Conservation (phyloP, 2,113 vertebrate species). For the Eulacestoma nigropectus region DNA sequence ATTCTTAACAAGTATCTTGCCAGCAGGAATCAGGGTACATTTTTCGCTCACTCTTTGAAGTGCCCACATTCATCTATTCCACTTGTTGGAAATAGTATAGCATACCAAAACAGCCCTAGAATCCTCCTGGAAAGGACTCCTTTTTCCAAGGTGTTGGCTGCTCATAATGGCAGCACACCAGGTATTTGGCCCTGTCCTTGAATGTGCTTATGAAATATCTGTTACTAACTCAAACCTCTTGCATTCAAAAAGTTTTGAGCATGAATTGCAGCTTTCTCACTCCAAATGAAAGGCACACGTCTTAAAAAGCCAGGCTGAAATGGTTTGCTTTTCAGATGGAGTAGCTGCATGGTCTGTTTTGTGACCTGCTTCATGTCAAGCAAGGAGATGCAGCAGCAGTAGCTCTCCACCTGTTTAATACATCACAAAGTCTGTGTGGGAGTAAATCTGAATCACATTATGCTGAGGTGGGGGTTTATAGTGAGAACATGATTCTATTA, state of each 20-base stretch:
- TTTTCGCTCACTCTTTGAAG: not conserved
- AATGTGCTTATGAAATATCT: not conserved
- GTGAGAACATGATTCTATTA: not conserved
- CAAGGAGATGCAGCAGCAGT: not conserved
- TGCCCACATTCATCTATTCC: not conserved
- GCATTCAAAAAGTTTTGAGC: not conserved
- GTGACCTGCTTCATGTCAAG: not conserved
- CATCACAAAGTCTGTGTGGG: not conserved
- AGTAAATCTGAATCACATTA: not conserved
- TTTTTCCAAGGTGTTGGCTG: not conserved
- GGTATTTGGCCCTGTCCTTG: not conserved
- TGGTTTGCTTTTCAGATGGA: not conserved
- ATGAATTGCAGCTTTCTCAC: not conserved
- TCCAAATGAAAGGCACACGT: not conserved
- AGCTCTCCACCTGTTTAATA: not conserved
- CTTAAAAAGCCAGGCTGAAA: not conserved
- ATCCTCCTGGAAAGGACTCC: not conserved
- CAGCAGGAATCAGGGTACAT: not conserved
- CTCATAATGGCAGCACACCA: not conserved
- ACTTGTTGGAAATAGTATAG: not conserved
- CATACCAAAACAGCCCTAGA: not conserved
- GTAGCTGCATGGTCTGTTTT: not conserved
- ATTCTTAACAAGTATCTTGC: not conserved
- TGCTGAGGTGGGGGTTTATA: not conserved
- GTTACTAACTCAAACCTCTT: not conserved